phyloP scores from a whole-genome alignment of 2,113 vertebrate species.

The Dipodomys merriami region DNA sequence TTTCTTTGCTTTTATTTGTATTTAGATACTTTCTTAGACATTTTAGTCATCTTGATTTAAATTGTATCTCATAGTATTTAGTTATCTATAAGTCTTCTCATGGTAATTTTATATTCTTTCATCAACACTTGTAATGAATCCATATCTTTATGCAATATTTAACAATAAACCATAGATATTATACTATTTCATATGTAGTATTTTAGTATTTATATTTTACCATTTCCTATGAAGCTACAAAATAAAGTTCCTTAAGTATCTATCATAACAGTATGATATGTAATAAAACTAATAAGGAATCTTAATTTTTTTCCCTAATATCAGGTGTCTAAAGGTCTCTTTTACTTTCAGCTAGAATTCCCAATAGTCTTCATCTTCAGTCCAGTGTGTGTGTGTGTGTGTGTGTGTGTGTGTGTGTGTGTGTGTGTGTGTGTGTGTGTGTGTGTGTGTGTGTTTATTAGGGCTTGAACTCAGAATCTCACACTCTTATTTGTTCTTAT shows the following conservation, averaged over 20 bases:
- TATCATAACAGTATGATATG: neutral
- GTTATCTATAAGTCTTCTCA: neutral
- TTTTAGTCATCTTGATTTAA: neutral
- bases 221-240: neutral
- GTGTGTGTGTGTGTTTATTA: too few relatives aligned
- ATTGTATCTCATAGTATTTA: neutral
- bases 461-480: too few relatives aligned
- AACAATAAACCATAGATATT: neutral
- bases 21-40: neutral
- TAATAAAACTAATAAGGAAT: neutral
- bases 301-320: neutral
- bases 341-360: neutral
- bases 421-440: too few relatives aligned
- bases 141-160: conserved; percentile 11
- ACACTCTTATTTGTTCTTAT: too few relatives aligned
- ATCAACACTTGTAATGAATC: neutral
- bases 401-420: too few relatives aligned
- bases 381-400: too few relatives aligned
- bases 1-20: neutral
- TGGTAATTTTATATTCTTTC: neutral
- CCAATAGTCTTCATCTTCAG: neutral
- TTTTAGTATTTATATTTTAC: too few relatives aligned
- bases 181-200: neutral
- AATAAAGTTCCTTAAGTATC: neutral
- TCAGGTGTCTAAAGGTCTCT: neutral